A percentile compares a stretch with the other conserved stretches of the same genome.
phyloP scores from a whole-genome alignment of 2,797 vertebrate genomes.

The Dallia pectoralis region DNA sequence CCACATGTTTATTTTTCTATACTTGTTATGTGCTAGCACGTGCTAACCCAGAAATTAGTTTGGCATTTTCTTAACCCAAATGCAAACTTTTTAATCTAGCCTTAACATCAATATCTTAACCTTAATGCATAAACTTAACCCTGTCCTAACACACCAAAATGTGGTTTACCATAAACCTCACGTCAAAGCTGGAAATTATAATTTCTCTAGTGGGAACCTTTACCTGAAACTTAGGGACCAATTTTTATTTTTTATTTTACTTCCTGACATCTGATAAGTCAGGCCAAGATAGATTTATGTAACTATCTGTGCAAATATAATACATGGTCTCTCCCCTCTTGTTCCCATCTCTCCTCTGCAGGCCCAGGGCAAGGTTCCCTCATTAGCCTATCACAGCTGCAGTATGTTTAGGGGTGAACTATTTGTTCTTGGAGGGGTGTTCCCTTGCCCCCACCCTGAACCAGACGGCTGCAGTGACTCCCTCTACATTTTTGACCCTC shows the following conservation, averaged over 20 bases:
- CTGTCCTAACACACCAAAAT: no score
- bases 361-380: slow-evolving; percentile 79
- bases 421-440: slow-evolving; percentile 79
- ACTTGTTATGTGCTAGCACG: no score
- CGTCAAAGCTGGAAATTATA: no score
- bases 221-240: no score
- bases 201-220: no score
- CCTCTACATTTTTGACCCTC: slow-evolving; percentile 81
- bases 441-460: slow-evolving; percentile 72
- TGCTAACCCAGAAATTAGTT: no score
- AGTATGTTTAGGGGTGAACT: slow-evolving; percentile 77
- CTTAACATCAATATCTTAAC: no score
- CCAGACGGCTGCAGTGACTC: slow-evolving; percentile 82
- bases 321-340: not conserved
- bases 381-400: slow-evolving; percentile 79
- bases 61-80: no score
- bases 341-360: slow-evolving; percentile 26
- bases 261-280: not conserved
- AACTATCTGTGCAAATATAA: not conserved
- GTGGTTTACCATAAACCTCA: no score
- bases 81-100: no score
- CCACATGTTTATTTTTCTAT: not conserved
- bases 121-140: no score
- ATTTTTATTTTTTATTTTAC: no score
- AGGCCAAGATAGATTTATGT: not conserved